Percentiles rank a stretch among this genome's conserved stretches.
These are phyloP conservation scores for Squalus acanthias DNA, from an alignment of 2,797 vertebrate species.

Conservation along the genomic window DNA sequence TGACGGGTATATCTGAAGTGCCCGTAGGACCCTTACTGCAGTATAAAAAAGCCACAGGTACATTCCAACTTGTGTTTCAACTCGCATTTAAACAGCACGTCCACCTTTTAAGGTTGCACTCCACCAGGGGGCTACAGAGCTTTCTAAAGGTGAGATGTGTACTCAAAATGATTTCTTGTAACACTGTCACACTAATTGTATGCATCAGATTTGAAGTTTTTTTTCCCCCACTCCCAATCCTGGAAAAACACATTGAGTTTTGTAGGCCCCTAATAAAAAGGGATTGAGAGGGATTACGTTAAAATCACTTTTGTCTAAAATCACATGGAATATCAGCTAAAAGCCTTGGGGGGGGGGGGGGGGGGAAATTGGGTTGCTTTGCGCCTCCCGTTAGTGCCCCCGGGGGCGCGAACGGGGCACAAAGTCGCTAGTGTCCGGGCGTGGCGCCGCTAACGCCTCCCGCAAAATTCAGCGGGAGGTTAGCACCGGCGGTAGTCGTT, in stretches of 20 bases:
- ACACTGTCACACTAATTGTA: background rate
- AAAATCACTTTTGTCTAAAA: background rate
- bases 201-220: background rate
- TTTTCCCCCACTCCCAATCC: background rate
- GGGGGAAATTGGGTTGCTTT: too few species aligned
- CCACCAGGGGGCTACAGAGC: constrained; percentile 24
- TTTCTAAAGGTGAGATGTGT: background rate
- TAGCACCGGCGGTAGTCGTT: too few species aligned
- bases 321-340: background rate
- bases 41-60: background rate
- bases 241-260: background rate
- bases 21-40: background rate
- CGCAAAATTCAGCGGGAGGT: too few species aligned
- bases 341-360: background rate
- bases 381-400: too few species aligned
- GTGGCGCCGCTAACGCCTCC: too few species aligned
- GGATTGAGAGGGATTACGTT: background rate
- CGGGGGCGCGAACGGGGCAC: too few species aligned
- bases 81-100: background rate
- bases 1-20: background rate
- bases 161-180: background rate
- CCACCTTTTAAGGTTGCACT: background rate
- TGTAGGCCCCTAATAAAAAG: background rate
- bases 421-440: too few species aligned
- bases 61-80: background rate